Base-by-base conservation (phyloP, 1,140 invertebrate genomes). In the Megathymus violae region DNA sequence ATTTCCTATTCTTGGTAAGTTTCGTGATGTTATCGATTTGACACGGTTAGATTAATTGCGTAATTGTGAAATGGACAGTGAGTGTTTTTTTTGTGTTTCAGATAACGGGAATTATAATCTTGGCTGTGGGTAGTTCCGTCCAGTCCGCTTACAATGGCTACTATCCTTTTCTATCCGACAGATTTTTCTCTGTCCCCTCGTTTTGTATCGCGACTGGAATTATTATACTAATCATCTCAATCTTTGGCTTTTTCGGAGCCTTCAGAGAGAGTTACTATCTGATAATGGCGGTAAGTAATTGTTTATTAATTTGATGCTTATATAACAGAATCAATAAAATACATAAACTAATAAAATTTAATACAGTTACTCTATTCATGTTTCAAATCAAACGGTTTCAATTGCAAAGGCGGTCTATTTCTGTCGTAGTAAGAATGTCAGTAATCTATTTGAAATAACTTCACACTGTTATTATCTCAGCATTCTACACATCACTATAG, bases 171-270 rank as follows among this genome's bases (percentile, higher is more conserved):
- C 83, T 95, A 46, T 93, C 94, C 1, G 78, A 85, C 14, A 83
- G 88, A 58, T 91, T 91, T 62, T 86, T 88, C 64, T 92, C 91
- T 4, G 93, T 95, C 16, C 95, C 96, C 10, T 94, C 95, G 13
- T 93, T 98, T 41, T 91, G 97, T 38, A 96, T 97, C 48, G 94
- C 96, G 5, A 94, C 96, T 19, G 97, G 97, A 5, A 80, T 93
- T 1, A 94, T 97, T 34, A 94, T 97, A 40, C 96, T 97, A 78
- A 80, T 97, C 48, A 95, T 97, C 31, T 94, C 96, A 0, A 97
- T 97, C 88, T 95, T 97, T 66, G 97, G 97, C 69, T 98, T 97
- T 87, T 97, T 96, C 85, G 97, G 97, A 19, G 96, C 96, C 0
- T 92, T 95, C 25, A 95, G 94, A 78, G 96, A 97, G 82, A 97